These are phyloP conservation scores for Polyergus mexicanus DNA, from an alignment of 1,140 invertebrate species.

Conservation along the genomic window DNA sequence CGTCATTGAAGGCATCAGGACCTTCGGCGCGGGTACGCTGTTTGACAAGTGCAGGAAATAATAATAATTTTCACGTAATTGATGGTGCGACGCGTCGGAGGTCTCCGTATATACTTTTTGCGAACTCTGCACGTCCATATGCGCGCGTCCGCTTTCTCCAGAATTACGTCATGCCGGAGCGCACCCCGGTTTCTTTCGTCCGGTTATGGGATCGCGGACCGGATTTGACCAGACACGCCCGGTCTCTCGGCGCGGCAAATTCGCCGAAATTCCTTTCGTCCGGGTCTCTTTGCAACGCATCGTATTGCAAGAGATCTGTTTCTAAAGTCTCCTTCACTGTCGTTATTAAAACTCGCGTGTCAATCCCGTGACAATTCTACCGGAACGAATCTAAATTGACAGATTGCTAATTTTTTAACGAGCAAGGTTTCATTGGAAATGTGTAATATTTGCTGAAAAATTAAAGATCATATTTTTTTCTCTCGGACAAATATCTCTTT, in stretches of 20 bases:
- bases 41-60: constrained; percentile 16
- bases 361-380: too few species aligned
- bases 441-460: background rate
- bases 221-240: constrained; percentile 11
- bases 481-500: background rate
- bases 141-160: constrained; percentile 68
- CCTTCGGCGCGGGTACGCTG: constrained; percentile 18
- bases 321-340: too few species aligned
- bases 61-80: constrained; percentile 40
- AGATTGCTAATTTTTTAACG: too few species aligned
- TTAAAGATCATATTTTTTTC: background rate
- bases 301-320: too few species aligned
- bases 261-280: constrained; percentile 25
- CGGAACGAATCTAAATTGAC: too few species aligned
- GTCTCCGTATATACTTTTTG: constrained; percentile 11
- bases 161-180: constrained; percentile 68
- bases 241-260: constrained; percentile 28
- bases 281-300: background rate
- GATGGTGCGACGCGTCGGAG: constrained; percentile 14
- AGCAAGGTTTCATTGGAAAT: too few species aligned
- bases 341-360: too few species aligned
- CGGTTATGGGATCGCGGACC: constrained; percentile 11
- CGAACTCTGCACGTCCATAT: constrained; percentile 23
- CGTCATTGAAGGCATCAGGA: constrained; percentile 39
- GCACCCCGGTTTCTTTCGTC: constrained; percentile 67